A percentile compares a stretch with the other conserved stretches of the same genome.
Evolutionary conservation across 2,113 vertebrate species (phyloP).

Genomic region (Oreochromis aureus): DNA sequence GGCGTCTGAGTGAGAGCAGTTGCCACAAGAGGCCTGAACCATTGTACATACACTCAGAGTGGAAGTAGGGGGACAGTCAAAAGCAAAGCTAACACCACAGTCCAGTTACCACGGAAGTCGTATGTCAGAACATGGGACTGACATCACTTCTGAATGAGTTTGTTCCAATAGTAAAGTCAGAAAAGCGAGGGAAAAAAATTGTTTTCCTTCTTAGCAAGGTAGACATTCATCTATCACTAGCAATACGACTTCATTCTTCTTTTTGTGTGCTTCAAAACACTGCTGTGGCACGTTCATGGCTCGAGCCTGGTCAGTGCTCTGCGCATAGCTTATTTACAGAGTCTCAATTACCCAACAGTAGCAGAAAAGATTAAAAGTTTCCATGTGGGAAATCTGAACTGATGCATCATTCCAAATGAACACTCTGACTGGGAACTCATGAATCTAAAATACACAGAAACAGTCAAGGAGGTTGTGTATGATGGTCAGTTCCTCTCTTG

Average conservation of each 20-base stretch:
- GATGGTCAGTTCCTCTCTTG: background rate
- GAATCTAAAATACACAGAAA: background rate
- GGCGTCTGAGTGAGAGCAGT: background rate
- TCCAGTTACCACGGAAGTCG: background rate
- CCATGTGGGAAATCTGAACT: background rate
- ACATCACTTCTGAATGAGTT: background rate
- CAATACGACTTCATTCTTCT: background rate
- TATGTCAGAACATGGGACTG: background rate
- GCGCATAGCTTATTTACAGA: background rate
- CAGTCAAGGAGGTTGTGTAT: background rate
- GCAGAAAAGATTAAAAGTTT: background rate
- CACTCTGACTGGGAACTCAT: background rate
- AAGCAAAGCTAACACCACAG: background rate
- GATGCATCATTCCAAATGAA: background rate
- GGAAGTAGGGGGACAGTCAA: background rate
- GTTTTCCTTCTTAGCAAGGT: background rate
- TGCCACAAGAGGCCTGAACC: background rate
- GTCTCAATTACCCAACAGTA: background rate
- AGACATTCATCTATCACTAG: background rate
- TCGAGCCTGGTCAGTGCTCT: background rate
- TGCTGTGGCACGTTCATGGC: background rate
- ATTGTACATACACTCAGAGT: background rate
- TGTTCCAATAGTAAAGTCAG: background rate
- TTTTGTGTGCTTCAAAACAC: background rate
- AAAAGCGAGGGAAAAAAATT: accelerated